These are phyloP conservation scores for Pseudomyrmex pallidus DNA, from an alignment of 1,140 invertebrate species.

Conservation along the genomic window DNA sequence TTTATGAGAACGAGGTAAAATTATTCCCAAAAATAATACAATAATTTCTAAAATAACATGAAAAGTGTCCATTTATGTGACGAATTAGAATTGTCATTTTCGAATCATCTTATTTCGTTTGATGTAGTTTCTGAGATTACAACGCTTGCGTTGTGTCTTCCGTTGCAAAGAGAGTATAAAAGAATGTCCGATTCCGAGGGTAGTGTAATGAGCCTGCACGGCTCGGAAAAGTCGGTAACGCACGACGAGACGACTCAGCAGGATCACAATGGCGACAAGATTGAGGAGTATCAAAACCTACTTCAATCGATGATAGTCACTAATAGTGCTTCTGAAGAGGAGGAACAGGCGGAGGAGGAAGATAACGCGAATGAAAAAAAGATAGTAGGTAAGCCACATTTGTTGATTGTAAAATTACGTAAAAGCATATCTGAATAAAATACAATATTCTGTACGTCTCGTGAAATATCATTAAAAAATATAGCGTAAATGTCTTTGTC, in stretches of 20 bases:
- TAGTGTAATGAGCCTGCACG: conserved; percentile 65
- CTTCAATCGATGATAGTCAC: conserved; percentile 81
- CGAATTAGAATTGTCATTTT: too few species aligned
- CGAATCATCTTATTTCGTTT: too few species aligned
- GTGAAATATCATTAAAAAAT: background rate
- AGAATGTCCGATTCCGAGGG: conserved; percentile 81
- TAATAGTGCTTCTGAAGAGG: conserved; percentile 74
- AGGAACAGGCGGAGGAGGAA: conserved; percentile 72
- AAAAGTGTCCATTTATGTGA: too few species aligned
- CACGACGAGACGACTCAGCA: conserved; percentile 68
- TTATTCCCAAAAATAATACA: too few species aligned
- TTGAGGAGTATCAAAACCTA: conserved; percentile 81
- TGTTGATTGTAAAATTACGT: background rate
- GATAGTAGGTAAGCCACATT: conserved; percentile 48
- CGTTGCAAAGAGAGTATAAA: background rate
- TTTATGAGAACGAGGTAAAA: too few species aligned
- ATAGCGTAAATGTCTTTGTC: background rate
- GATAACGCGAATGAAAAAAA: conserved; percentile 68
- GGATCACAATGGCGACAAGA: conserved; percentile 76
- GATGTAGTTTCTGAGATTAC: background rate
- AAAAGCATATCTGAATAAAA: background rate
- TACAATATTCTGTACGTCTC: background rate
- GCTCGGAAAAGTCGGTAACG: conserved; percentile 67
- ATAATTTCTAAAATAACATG: too few species aligned
- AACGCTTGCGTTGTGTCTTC: background rate